phyloP scores from a whole-genome alignment of 2,113 vertebrate species.

The Atherinomorus stipes region DNA sequence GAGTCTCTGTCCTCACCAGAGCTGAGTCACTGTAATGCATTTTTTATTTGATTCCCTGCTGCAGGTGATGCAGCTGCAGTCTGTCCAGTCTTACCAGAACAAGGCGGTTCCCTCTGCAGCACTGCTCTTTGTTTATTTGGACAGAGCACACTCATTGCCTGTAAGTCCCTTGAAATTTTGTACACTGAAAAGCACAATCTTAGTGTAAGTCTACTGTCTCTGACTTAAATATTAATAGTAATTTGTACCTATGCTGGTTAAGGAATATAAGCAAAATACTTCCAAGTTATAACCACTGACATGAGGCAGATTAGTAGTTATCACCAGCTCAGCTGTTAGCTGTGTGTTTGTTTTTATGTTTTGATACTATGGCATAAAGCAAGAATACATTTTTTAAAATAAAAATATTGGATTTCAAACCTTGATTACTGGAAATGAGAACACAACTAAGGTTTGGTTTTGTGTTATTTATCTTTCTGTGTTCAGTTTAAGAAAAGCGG shows the following conservation, averaged over 20 bases:
- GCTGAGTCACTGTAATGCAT: constrained; percentile 51
- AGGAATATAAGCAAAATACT: neutral
- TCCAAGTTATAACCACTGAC: neutral
- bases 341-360: neutral
- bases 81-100: constrained; percentile 84
- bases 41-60: constrained; percentile 26
- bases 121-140: constrained; percentile 88
- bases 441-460: constrained; percentile 1
- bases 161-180: constrained; percentile 77
- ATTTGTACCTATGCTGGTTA: neutral
- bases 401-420: neutral
- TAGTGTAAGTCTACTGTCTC: neutral
- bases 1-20: neutral
- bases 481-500: constrained; percentile 86
- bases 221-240: neutral
- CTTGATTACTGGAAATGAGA: neutral
- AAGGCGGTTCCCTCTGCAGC: constrained; percentile 84
- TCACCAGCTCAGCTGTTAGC: neutral
- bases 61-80: constrained; percentile 86
- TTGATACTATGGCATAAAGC: neutral
- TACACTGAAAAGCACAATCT: neutral
- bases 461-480: constrained; percentile 21
- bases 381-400: neutral
- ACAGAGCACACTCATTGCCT: constrained; percentile 84
- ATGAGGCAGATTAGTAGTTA: neutral